Evolutionary conservation across 2,888 invertebrate genomes (phyloP).

Genomic region (Troilus luridus): DNA sequence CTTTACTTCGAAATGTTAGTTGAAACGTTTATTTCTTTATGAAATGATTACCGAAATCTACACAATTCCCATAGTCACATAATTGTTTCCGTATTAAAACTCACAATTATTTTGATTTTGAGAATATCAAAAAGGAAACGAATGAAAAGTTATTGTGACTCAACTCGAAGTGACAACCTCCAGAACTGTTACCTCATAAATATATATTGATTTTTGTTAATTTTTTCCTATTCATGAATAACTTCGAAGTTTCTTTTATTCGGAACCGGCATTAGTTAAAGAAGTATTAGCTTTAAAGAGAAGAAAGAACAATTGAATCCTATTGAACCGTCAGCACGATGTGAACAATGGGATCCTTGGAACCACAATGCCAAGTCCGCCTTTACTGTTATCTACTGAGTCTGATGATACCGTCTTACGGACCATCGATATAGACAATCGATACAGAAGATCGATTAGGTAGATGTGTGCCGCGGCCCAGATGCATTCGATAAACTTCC

Average conservation of each 20-base stretch:
- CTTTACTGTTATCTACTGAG: background rate
- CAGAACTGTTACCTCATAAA: no score
- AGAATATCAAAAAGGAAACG: no score
- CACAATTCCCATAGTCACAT: no score
- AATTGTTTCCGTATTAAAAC: no score
- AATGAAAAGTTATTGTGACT: no score
- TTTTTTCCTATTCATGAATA: background rate
- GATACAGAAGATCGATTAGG: background rate
- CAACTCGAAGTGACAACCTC: no score
- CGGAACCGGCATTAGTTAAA: background rate
- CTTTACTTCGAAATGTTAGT: no score
- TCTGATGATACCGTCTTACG: background rate
- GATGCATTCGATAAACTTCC: slow-evolving; percentile 23
- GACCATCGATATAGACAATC: background rate
- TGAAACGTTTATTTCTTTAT: no score
- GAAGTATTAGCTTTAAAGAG: background rate
- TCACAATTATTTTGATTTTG: no score
- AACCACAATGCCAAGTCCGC: background rate
- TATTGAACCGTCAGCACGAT: background rate
- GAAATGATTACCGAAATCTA: no score
- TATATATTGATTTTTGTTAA: no score
- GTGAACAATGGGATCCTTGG: background rate
- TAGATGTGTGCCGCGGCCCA: slow-evolving; percentile 9
- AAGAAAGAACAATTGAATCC: background rate
- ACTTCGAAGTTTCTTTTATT: background rate